Conservation (phyloP, 2,888 invertebrate genomes). For the Synanthedon myopaeformis region DNA sequence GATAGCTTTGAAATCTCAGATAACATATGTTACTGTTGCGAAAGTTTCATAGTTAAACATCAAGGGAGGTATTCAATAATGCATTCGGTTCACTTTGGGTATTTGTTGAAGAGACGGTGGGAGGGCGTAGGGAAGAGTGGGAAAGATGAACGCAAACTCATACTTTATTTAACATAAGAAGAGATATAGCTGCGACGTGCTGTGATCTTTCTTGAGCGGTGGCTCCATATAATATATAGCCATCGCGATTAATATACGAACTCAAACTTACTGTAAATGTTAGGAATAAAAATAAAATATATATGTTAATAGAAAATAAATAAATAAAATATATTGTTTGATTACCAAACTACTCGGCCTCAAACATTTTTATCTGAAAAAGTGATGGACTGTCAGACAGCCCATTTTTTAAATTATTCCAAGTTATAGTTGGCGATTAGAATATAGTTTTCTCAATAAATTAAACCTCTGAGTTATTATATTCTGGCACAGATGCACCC, state of each 20-base stretch:
- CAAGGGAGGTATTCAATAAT: constrained; percentile 49
- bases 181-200: constrained; percentile 18
- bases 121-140: constrained; percentile 10
- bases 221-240: constrained; percentile 30
- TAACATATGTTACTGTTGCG: no score
- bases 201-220: constrained; percentile 21
- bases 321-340: no score
- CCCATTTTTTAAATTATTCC: no score
- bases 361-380: no score
- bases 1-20: no score
- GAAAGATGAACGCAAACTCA: constrained; percentile 26
- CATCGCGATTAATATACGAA: constrained; percentile 51
- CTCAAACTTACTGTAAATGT: constrained; percentile 29
- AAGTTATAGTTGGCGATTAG: no score
- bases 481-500: constrained; percentile 25
- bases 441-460: no score
- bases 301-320: no score
- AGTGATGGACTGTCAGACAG: no score
- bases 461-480: not conserved
- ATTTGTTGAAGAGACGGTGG: constrained; percentile 20
- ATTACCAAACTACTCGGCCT: no score
- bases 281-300: not conserved
- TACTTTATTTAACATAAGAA: constrained; percentile 43
- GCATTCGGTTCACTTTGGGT: constrained; percentile 47
- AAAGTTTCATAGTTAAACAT: constrained; percentile 2